These are phyloP conservation scores for Drosophila pegasa DNA, from an alignment of 2,888 invertebrate genomes.

Conservation along the genomic window DNA sequence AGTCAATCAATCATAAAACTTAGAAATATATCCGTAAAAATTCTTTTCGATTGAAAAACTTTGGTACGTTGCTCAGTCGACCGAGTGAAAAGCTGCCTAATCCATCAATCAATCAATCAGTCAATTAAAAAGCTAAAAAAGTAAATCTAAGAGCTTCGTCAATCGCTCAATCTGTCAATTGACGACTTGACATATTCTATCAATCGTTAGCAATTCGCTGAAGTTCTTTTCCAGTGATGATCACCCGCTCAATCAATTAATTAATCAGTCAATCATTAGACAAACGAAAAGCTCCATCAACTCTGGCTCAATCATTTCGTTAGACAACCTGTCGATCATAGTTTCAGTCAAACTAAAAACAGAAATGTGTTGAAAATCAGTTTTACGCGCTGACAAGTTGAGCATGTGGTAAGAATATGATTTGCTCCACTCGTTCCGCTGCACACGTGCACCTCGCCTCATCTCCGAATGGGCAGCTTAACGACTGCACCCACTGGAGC, in stretches of 20 bases:
- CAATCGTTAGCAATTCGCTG: not conserved
- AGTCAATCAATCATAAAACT: not conserved
- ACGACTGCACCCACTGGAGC: constrained; percentile 5
- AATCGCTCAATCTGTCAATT: not conserved
- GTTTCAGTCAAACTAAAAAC: not conserved
- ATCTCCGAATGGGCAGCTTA: not conserved
- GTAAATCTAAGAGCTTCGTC: no score
- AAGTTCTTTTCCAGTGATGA: not conserved
- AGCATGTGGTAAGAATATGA: not conserved
- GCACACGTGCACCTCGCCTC: constrained; percentile 21
- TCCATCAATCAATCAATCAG: not conserved
- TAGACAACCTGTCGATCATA: not conserved
- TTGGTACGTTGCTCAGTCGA: no score
- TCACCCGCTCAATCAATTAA: not conserved
- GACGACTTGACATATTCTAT: no score
- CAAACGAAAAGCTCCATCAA: not conserved
- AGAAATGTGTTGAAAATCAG: constrained; percentile 5
- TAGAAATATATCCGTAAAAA: no score
- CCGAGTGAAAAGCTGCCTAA: not conserved
- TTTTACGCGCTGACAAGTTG: constrained; percentile 7
- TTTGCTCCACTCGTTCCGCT: constrained; percentile 10
- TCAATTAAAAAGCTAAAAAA: not conserved
- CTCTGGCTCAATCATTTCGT: not conserved
- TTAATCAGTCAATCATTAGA: not conserved
- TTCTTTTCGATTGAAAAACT: no score